Evolutionary conservation across 2,888 invertebrate species (phyloP).

Genomic region (Lutraria lutraria): DNA sequence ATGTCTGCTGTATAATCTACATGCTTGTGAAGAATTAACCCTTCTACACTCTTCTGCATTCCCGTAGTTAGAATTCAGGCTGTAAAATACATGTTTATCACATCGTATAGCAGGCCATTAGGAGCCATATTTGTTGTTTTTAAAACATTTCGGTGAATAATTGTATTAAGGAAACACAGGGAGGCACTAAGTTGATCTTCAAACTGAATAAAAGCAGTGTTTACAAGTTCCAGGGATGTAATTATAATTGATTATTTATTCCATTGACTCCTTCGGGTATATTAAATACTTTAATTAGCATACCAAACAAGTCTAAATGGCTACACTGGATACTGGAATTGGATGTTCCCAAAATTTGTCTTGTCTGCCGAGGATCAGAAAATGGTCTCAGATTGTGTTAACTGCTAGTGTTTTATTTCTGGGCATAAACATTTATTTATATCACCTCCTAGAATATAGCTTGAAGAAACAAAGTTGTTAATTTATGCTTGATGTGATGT

Average conservation of each 20-base stretch:
- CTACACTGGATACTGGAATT: conserved; percentile 17
- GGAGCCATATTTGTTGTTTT: conserved; percentile 18
- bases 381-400: conserved; percentile 13
- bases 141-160: not conserved
- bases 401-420: not conserved
- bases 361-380: conserved; percentile 31
- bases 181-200: not conserved
- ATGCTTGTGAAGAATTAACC: not conserved
- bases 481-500: conserved; percentile 7
- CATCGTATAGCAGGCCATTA: not conserved
- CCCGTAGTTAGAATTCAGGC: not conserved
- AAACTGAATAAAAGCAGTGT: conserved; percentile 9
- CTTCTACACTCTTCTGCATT: not conserved
- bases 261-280: conserved; percentile 47
- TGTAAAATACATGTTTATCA: not conserved
- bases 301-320: conserved; percentile 32
- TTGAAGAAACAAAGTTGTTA: not conserved
- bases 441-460: not conserved
- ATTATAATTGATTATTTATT: conserved; percentile 43
- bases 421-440: not conserved
- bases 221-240: conserved; percentile 7
- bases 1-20: not conserved
- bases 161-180: not conserved
- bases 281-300: conserved; percentile 54
- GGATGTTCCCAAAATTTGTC: conserved; percentile 33